phyloP scores from a whole-genome alignment of 2,113 vertebrate species.

The Platysteira castanea region DNA sequence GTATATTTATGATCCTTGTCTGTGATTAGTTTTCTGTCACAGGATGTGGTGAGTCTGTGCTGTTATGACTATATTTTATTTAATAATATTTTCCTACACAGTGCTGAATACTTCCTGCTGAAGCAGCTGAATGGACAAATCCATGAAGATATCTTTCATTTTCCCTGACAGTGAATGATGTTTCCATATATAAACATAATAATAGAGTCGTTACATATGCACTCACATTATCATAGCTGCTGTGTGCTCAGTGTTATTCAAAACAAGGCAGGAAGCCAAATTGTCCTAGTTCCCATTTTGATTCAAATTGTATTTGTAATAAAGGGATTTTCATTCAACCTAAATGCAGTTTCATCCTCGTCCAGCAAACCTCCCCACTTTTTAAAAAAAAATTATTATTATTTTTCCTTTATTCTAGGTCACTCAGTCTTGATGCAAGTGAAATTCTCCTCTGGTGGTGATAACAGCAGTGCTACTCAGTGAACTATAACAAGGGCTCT shows the following conservation, averaged over 20 bases:
- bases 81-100: slow-evolving; percentile 45
- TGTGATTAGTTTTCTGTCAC: slow-evolving; percentile 6
- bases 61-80: slow-evolving; percentile 43
- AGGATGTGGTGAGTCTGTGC: not conserved
- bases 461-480: slow-evolving; percentile 62
- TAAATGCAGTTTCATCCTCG: slow-evolving; percentile 65
- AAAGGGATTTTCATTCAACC: slow-evolving; percentile 74
- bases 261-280: slow-evolving; percentile 58
- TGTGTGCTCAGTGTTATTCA: slow-evolving; percentile 40
- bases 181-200: slow-evolving; percentile 71
- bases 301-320: slow-evolving; percentile 71
- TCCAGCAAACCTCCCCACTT: slow-evolving; percentile 37
- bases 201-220: slow-evolving; percentile 69
- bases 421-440: slow-evolving; percentile 50
- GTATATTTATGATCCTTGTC: slow-evolving; percentile 1
- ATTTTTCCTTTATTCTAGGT: slow-evolving; percentile 67
- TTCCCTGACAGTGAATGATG: slow-evolving; percentile 69
- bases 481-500: slow-evolving; percentile 65
- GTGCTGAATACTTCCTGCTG: slow-evolving; percentile 55
- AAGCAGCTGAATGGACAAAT: slow-evolving; percentile 73
- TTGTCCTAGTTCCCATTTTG: slow-evolving; percentile 58
- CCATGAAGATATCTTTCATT: slow-evolving; percentile 69
- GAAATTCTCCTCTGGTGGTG: slow-evolving; percentile 62
- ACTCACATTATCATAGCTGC: slow-evolving; percentile 48
- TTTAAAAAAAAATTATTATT: slow-evolving; percentile 33